Evolutionary conservation across 2,888 invertebrate species (phyloP), one percentile per base, ranked within the genome.

Genomic region (Chelonus formosanus): DNA sequence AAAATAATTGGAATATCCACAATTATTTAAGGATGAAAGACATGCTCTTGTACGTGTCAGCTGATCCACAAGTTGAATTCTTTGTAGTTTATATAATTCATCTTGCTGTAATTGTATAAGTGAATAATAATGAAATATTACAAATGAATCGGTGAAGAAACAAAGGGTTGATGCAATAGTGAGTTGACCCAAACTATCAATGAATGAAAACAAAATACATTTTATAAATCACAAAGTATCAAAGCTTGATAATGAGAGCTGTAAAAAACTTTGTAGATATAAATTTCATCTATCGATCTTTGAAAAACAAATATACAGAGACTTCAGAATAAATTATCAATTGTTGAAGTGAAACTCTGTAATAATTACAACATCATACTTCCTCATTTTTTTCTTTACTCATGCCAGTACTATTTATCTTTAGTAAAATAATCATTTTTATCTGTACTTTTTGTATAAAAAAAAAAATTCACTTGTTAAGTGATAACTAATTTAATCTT

Each of bases 121-220:
- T 44, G 55, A 55, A 63, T 34, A 53, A 32, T 45, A 65, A 72
- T 74, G 68, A 73, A 75, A 74, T 75, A 70, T 74, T 77, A 73
- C 70, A 74, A 69, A 70, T 65, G 64, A 73, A 69, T 66, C 67
- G 65, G 72, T 67, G 71, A 67, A 66, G 73, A 69, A 67, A 61
- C n/a, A 70, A 71, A 67, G 80, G 80, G 73, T 79, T 81, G 81
- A 78, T 81, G 81, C 81, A 80, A 78, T 74, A 75, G 81, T 80
- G 75, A 74, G 71, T 76, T 74, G 70, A 74, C 69, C 73, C 71
- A 67, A 71, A 68, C 69, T 67, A 70, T 60, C 63, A 58, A 54
- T 67, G 61, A 48, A 61, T 52, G 43, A 59, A 64, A 62, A 55
- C 20, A 20, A 20, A 20, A 20, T 20, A 20, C 20, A 20, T 20